Conservation (phyloP, 1,140 invertebrate genomes). For the Trichogramma pretiosum region DNA sequence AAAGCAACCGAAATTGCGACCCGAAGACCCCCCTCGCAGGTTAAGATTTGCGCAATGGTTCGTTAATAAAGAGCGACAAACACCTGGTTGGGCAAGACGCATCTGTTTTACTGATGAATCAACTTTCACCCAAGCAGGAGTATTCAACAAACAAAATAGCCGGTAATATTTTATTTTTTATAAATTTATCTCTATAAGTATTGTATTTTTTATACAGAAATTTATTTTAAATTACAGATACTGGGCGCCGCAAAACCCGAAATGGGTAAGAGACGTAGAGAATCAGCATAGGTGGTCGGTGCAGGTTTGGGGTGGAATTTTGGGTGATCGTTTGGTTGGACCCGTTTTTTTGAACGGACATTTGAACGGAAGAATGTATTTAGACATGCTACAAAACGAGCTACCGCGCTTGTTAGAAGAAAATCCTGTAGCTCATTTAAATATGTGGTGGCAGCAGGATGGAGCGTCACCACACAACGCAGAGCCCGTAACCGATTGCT, state of each 20-base stretch:
- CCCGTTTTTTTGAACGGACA: conserved; percentile 6
- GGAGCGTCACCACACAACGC: background rate
- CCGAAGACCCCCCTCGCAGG: no score
- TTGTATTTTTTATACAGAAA: no score
- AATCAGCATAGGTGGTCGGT: conserved; percentile 34
- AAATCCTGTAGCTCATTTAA: background rate
- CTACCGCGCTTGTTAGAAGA: background rate
- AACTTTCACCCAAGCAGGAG: no score
- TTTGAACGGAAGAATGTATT: background rate
- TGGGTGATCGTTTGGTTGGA: background rate
- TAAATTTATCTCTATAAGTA: no score
- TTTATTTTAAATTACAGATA: conserved; percentile 7
- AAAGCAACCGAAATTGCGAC: no score
- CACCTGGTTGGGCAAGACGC: no score
- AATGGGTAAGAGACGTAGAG: conserved; percentile 25
- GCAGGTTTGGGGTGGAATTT: conserved; percentile 20
- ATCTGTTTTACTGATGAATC: no score
- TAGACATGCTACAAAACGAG: background rate
- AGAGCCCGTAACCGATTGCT: background rate
- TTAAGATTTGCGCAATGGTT: no score
- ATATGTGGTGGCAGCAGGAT: background rate
- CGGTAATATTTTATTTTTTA: no score
- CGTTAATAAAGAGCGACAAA: no score
- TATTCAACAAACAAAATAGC: no score
- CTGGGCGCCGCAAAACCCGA: conserved; percentile 36